Evolutionary conservation across 2,797 vertebrate species (phyloP).

Genomic region (Psittacula echo): DNA sequence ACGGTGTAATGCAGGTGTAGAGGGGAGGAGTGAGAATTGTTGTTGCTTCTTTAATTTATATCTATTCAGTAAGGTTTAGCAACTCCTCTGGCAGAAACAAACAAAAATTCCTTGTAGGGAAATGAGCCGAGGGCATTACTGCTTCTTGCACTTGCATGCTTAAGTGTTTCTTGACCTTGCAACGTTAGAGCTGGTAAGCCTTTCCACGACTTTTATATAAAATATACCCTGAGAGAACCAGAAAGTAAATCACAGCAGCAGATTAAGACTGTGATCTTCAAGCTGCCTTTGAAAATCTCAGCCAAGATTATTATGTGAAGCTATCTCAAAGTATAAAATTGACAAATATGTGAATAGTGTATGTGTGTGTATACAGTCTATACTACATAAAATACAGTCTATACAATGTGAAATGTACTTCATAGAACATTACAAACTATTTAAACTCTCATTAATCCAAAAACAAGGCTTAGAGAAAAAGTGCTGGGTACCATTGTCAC

Average conservation of each 20-base stretch:
- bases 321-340: neutral
- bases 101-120: neutral
- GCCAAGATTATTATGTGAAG: neutral
- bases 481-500: neutral
- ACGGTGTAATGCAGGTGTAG: neutral
- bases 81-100: neutral
- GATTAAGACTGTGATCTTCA: conserved; percentile 14
- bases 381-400: neutral
- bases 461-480: neutral
- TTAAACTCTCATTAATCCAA: neutral
- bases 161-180: conserved; percentile 19
- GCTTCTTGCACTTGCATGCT: neutral
- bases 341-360: neutral
- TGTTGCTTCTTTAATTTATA: neutral
- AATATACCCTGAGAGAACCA: neutral
- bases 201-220: neutral
- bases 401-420: neutral
- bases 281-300: conserved; percentile 5
- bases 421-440: neutral
- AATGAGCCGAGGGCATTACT: neutral
- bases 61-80: neutral
- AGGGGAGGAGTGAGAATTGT: neutral
- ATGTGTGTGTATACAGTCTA: neutral
- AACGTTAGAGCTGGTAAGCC: neutral
- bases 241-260: neutral